Evolutionary conservation across 2,888 invertebrate species (phyloP).

Genomic region (Homarus gammarus): DNA sequence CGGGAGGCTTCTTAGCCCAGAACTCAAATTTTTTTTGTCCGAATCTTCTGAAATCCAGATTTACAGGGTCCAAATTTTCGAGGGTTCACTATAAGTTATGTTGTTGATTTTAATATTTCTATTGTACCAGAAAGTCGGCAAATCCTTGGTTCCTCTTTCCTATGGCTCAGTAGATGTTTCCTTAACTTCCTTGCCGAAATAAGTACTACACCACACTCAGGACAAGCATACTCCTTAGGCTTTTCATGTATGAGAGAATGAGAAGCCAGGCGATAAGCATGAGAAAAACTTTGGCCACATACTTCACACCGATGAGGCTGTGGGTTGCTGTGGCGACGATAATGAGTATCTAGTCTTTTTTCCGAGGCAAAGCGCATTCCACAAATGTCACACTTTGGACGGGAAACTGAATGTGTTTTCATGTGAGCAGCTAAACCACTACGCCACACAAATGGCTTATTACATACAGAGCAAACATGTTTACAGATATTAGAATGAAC

Average conservation of each 20-base stretch:
- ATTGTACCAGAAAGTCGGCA: slow-evolving; percentile 33
- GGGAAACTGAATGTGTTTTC: slow-evolving; percentile 65
- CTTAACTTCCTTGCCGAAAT: slow-evolving; percentile 42
- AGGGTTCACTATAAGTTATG: not conserved
- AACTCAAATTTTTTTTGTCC: too few relatives aligned
- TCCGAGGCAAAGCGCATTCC: slow-evolving; percentile 62
- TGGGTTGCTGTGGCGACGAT: slow-evolving; percentile 48
- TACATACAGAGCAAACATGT: slow-evolving; percentile 59
- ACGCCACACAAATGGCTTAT: slow-evolving; percentile 64
- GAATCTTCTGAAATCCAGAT: too few relatives aligned
- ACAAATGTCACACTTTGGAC: slow-evolving; percentile 67
- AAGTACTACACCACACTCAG: slow-evolving; percentile 35
- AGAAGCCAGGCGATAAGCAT: slow-evolving; percentile 51
- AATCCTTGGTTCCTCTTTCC: slow-evolving; percentile 39
- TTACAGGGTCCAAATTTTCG: too few relatives aligned
- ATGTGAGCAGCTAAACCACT: slow-evolving; percentile 69
- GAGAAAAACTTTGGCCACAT: slow-evolving; percentile 45
- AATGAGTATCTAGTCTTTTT: slow-evolving; percentile 58
- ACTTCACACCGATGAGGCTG: slow-evolving; percentile 64
- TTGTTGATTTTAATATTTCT: slow-evolving; percentile 18
- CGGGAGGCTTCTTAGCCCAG: too few relatives aligned
- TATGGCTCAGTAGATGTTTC: slow-evolving; percentile 43
- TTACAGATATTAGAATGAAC: slow-evolving; percentile 55
- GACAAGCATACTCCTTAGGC: slow-evolving; percentile 47
- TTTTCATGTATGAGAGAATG: slow-evolving; percentile 47